Evolutionary conservation across 2,113 vertebrate species (phyloP).

Genomic region (Xiphias gladius): DNA sequence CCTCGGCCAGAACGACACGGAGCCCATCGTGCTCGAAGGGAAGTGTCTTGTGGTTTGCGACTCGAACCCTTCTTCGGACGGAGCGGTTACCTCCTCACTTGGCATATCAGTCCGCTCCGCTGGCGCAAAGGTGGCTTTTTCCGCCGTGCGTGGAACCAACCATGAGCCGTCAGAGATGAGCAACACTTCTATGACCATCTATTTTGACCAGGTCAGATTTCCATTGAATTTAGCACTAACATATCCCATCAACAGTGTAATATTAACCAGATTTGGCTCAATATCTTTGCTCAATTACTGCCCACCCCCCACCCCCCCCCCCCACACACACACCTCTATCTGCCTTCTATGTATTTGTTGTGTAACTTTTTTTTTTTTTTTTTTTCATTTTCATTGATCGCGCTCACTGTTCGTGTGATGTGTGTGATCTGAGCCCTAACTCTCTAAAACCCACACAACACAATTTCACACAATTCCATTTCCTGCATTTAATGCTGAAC

Average conservation of each 20-base stretch:
- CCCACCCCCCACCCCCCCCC: no score
- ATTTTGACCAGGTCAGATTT: constrained; percentile 96
- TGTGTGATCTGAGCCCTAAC: not conserved
- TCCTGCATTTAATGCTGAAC: constrained; percentile 28
- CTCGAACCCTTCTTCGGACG: constrained; percentile 97
- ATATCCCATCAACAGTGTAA: not conserved
- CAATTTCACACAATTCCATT: not conserved
- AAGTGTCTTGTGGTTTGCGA: constrained; percentile 99
- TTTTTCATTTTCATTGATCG: not conserved
- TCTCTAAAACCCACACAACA: not conserved
- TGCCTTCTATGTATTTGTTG: no score
- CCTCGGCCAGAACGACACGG: constrained; percentile 95
- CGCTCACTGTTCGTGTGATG: no score
- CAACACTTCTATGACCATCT: constrained; percentile 99
- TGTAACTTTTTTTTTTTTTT: no score
- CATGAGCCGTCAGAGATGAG: constrained; percentile 98
- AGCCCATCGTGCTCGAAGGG: constrained; percentile 97
- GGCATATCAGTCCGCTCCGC: constrained; percentile 97
- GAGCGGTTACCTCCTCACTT: constrained; percentile 95
- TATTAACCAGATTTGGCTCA: not conserved
- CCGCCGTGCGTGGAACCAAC: constrained; percentile 95
- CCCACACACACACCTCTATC: no score
- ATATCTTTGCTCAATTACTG: not conserved
- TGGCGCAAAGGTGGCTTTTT: constrained; percentile 97
- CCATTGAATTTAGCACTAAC: constrained; percentile 15